Evolutionary conservation across 2,797 vertebrate genomes (phyloP), one percentile per base, ranked within the genome.

Genomic region (Gymnothorax reevesii): DNA sequence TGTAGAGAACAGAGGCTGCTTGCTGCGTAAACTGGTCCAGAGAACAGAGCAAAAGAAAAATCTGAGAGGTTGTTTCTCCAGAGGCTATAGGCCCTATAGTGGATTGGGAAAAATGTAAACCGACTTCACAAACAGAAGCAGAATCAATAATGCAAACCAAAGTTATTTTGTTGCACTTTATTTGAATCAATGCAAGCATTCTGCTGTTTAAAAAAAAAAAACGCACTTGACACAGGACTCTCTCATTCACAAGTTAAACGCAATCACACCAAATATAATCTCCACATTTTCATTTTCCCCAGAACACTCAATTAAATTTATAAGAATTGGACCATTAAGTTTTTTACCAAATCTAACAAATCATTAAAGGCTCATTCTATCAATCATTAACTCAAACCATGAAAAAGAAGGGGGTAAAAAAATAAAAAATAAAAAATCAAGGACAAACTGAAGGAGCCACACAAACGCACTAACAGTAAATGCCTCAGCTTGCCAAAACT

Each of bases 1-100:
- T 57, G 71, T 54, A 82, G 73, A 87, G 86, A 84, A 90, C 49
- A 86, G 86, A 88, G 82, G 82, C 85, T 69, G 60, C 82, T 88
- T 87, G 77, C 77, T 60, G 52, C n/a, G 66, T 83, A 86, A 83
- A 87, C 77, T 25, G 75, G 55, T n/a, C 66, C 80, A 80, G 33
- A 52, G 88, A 86, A 73, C 17, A 49, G 57, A 79, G 71, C 2
- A 42, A 2, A 59, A 57, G 25, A 85, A 20, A n/a, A 60, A 77
- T 62, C 73, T 79, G 54, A 73, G 59, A 79, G 20, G 84, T 83
- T 17, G 9, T 64, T 83, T 49, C 49, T 15, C 60, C 62, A 60
- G 62, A 57, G 33, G 33, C 33, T 42, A 42, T 42, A 42, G 33
- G 33, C 33, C 33, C 33, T 64, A 59, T 52, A 64, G 49, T 83